Base-by-base conservation (phyloP, 2,888 invertebrate genomes). In the Vanessa cardui region DNA sequence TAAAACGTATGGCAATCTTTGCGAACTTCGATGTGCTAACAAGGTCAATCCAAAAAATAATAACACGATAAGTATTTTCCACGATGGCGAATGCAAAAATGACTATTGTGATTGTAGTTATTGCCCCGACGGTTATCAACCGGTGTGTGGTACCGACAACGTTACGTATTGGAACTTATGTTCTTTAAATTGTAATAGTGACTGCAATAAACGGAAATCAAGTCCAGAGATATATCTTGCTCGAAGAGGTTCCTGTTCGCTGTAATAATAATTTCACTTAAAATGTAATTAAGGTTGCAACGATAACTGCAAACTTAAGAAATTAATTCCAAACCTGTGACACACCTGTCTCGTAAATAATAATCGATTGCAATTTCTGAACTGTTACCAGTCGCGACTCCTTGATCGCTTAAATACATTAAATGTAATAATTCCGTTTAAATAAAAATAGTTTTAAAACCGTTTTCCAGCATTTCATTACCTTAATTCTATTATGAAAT, bases 81-180 rank as follows among this genome's bases (percentile, higher is more conserved):
- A 75, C 44, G 15, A 54, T 3, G 78, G 81, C 0, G 47, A 72
- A 5, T 82, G 83, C 60, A 68, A 68, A 16, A 58, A 68, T 7
- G 26, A 54, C 3, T 33, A 63, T 6, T 77, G 76, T 20, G 68
- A 60, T 20, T 77, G 78, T 49, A 63, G 56, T 5, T 49, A 69
- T 47, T 83, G 82, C 62, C 58, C 73, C 0, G n/a, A 21, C 0
- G 26, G 49, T 4, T 78, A 76, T 64, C 45, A 66, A 1, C 81
- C 83, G 0, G 74, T 80, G 9, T 84, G 84, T 54, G 83, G 80
- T 6, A 76, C 68, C 21, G 79, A 84, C 66, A 20, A 65, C 4
- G 64, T 70, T 26, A 81, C 76, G 1, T 83, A 82, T 70, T 73
- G 72, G 74, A 85, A 84, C 68, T 6, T 46, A 0, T 82, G 81